A percentile compares a stretch with the other conserved stretches of the same genome.
These are phyloP conservation scores for Arge pagana DNA, from an alignment of 2,888 invertebrate species.

Conservation along the genomic window DNA sequence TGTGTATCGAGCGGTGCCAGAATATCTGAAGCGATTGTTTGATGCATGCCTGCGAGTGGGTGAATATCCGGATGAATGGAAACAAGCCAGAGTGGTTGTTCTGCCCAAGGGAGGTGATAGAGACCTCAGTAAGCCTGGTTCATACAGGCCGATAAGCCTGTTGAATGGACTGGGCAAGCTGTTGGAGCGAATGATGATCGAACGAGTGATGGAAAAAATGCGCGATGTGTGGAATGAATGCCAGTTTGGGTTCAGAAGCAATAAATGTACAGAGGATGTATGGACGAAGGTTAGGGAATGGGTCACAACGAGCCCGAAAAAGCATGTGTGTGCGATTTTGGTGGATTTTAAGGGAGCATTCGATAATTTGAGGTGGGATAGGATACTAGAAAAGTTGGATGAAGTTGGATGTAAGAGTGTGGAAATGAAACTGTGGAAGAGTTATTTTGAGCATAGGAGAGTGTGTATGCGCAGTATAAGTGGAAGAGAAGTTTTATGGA, in stretches of 20 bases:
- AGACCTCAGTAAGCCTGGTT: constrained; percentile 1
- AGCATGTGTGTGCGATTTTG: constrained; percentile 28
- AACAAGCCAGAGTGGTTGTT: constrained; percentile 6
- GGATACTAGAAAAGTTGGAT: constrained; percentile 8
- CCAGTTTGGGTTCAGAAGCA: constrained; percentile 15
- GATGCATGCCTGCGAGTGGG: not conserved
- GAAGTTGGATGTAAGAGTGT: too few species aligned
- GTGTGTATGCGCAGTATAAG: too few species aligned
- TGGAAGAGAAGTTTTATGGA: too few species aligned
- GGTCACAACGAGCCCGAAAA: constrained; percentile 5
- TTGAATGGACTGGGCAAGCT: constrained; percentile 15
- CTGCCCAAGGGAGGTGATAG: constrained; percentile 12
- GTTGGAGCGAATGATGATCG: constrained; percentile 14
- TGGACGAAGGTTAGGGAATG: constrained; percentile 11
- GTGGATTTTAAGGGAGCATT: constrained; percentile 28
- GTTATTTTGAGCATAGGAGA: too few species aligned
- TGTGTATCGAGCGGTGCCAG: not conserved
- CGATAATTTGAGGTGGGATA: constrained; percentile 26
- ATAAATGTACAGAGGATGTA: constrained; percentile 6
- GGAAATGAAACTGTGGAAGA: too few species aligned
- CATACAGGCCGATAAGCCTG: constrained; percentile 18
- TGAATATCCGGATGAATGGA: not conserved
- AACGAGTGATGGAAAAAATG: constrained; percentile 1
- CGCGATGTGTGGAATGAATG: not conserved
- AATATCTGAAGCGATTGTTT: not conserved